Percentiles rank a stretch among this genome's conserved stretches.
Evolutionary conservation across 2,888 invertebrate genomes (phyloP).

Genomic region (Cylloceria caligata): DNA sequence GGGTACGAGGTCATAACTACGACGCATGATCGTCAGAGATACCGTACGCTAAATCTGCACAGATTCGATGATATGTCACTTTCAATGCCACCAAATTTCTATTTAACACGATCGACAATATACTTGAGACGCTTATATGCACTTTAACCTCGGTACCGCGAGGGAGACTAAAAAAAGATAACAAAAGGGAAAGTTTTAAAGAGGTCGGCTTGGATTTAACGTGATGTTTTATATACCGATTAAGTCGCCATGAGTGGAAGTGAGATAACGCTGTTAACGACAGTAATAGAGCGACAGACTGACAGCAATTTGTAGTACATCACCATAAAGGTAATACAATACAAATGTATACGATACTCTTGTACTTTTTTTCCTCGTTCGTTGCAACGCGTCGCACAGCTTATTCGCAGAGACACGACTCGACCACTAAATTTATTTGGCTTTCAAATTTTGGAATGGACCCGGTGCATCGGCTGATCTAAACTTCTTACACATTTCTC

Average conservation of each 20-base stretch:
- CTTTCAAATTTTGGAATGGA: conserved; percentile 43
- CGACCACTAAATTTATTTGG: conserved; percentile 48
- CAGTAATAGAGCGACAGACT: no score
- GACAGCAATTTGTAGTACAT: no score
- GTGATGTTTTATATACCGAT: no score
- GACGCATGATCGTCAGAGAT: not conserved
- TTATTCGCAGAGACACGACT: not conserved
- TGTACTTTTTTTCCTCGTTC: not conserved
- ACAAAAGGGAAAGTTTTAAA: not conserved
- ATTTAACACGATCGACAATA: conserved; percentile 1
- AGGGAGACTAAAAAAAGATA: conserved; percentile 7
- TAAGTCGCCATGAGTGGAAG: no score
- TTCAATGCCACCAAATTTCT: conserved; percentile 10
- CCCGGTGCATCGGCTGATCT: conserved; percentile 27
- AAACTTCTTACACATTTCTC: conserved; percentile 11
- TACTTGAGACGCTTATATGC: not conserved
- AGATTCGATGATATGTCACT: not conserved
- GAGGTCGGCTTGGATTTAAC: not conserved
- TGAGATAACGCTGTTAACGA: no score
- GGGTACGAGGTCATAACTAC: conserved; percentile 16
- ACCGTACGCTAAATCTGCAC: not conserved
- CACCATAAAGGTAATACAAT: conserved; percentile 43
- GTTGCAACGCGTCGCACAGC: conserved; percentile 20
- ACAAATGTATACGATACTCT: conserved; percentile 30
- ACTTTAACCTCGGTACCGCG: conserved; percentile 13